Percentiles rank a stretch among this genome's conserved stretches.
These are phyloP conservation scores for Perizoma flavofasciatum DNA, from an alignment of 2,888 invertebrate genomes.

Conservation along the genomic window DNA sequence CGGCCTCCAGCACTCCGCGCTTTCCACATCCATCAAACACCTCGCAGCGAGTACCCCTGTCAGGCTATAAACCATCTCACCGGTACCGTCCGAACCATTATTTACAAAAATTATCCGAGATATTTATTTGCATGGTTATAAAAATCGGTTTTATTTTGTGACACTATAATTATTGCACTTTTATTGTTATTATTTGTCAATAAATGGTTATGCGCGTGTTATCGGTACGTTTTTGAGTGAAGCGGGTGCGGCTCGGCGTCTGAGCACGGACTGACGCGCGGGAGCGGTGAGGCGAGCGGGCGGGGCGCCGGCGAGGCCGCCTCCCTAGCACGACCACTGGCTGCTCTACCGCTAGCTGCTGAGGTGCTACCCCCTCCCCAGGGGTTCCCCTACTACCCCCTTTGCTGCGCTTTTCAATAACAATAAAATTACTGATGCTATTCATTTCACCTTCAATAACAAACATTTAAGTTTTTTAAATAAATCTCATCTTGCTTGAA, in stretches of 20 bases:
- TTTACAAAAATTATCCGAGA: constrained; percentile 29
- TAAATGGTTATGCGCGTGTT: constrained; percentile 47
- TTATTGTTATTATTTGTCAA: constrained; percentile 38
- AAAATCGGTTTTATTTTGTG: constrained; percentile 5
- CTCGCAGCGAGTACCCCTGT: constrained; percentile 54
- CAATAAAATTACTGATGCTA: constrained; percentile 58
- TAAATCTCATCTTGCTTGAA: no score
- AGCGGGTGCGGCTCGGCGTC: constrained; percentile 62
- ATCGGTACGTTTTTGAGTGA: constrained; percentile 41
- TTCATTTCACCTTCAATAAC: constrained; percentile 51
- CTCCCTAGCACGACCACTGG: constrained; percentile 68
- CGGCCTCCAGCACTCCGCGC: constrained; percentile 71
- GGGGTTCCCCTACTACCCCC: constrained; percentile 45
- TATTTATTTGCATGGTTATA: neutral
- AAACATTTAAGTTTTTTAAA: constrained; percentile 6
- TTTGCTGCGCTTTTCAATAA: constrained; percentile 66
- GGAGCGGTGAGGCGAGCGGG: constrained; percentile 58
- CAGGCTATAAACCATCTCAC: constrained; percentile 62
- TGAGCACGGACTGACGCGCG: constrained; percentile 75
- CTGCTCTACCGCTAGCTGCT: constrained; percentile 74
- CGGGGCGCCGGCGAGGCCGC: constrained; percentile 55
- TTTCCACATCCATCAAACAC: constrained; percentile 80
- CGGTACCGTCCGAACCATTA: constrained; percentile 64
- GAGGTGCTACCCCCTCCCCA: constrained; percentile 55
- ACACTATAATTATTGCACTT: constrained; percentile 25